Base-by-base conservation (phyloP, 2,888 invertebrate species). In the Hypsopygia costalis region DNA sequence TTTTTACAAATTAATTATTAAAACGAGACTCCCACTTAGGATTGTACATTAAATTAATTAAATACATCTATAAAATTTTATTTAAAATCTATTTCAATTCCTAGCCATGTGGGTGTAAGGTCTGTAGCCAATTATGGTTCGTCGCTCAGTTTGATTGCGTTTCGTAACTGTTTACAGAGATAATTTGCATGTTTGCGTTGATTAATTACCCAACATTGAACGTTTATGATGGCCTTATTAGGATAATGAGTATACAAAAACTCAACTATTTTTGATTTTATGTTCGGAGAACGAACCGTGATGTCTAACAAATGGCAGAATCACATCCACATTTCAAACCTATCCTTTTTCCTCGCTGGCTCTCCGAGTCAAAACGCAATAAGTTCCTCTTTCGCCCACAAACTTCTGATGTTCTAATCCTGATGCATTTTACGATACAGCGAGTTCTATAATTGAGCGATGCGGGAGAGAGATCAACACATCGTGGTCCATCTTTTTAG, bases 391-490 rank as follows among this genome's bases (percentile, higher is more conserved):
- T 49, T 47, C 52, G 55, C 53, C 51, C 49, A 43, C 49, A 58
- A 63, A 60, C 64, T 62, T 70, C 56, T 52, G 69, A 60, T 78
- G 65, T 81, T 81, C 62, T 59, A 61, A 59, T 70, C 58, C 70
- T 69, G 67, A 56, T 55, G 58, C 66, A 70, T 76, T 25, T 77
- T 70, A 76, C 81, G 69, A 79, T 76, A 76, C 65, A 67, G 62
- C 85, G 73, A 71, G 81, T 79, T 81, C 87, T 88, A 88, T 86
- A 83, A 88, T 82, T 83, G 86, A 83, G 77, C 88, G 82, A 86
- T 81, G 87, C 85, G 86, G 88, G 88, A 88, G 88, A 88, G 88
- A 87, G 85, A 81, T 86, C 80, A 82, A 83, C 82, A 83, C 83
- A 87, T 83, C 83, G 80, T 82, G 75, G 85, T 85, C 80, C 85